Evolutionary conservation across 2,888 invertebrate species (phyloP).

Genomic region (Mechanitis mazaeus): DNA sequence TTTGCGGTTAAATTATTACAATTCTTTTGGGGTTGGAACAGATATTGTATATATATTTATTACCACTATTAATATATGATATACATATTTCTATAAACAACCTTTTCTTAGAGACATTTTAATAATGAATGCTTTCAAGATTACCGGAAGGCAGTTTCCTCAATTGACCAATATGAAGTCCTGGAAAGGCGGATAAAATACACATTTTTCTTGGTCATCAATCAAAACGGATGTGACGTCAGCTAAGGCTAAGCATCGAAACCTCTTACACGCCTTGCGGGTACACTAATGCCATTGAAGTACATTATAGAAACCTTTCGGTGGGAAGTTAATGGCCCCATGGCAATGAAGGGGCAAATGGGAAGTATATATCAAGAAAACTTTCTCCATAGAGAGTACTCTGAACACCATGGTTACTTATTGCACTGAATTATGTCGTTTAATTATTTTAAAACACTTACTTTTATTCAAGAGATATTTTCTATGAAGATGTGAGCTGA

Average conservation of each 20-base stretch:
- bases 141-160: slow-evolving; percentile 3
- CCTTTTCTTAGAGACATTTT: no score
- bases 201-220: slow-evolving; percentile 29
- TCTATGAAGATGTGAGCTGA: slow-evolving; percentile 23
- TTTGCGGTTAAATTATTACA: slow-evolving; percentile 4
- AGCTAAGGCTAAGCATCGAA: slow-evolving; percentile 46
- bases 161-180: slow-evolving; percentile 11
- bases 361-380: slow-evolving; percentile 28
- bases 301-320: slow-evolving; percentile 58
- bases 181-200: slow-evolving; percentile 14
- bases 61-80: no score
- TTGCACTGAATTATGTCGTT: background rate
- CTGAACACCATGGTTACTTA: slow-evolving; percentile 14
- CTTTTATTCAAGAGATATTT: background rate
- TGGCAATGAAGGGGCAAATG: slow-evolving; percentile 31
- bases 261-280: slow-evolving; percentile 53
- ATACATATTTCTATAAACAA: no score
- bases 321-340: slow-evolving; percentile 54
- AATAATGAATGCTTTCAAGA: background rate
- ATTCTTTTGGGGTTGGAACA: no score
- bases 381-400: slow-evolving; percentile 15
- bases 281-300: slow-evolving; percentile 60
- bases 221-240: slow-evolving; percentile 48
- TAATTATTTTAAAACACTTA: background rate
- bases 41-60: no score